phyloP scores from a whole-genome alignment of 2,888 invertebrate species.

The Agriopis marginaria region DNA sequence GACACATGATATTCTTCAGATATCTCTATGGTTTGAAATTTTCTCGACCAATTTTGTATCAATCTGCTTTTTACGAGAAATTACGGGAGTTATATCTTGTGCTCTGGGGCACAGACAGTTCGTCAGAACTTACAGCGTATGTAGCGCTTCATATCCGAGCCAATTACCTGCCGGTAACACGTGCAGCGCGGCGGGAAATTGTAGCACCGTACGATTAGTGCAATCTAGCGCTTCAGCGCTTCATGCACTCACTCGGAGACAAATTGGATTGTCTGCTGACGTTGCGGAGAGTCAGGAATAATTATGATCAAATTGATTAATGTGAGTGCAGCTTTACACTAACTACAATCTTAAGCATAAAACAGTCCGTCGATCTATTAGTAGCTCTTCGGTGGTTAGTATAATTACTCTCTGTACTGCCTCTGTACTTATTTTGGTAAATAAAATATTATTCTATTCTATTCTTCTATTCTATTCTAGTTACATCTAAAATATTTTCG shows the following conservation, averaged over 20 bases:
- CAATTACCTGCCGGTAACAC: constrained; percentile 60
- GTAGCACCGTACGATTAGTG: constrained; percentile 55
- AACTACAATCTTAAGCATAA: neutral
- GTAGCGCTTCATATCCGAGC: constrained; percentile 56
- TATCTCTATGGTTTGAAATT: neutral
- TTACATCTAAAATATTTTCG: neutral
- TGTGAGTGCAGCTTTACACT: neutral
- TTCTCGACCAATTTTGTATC: too few species aligned
- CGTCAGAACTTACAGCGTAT: constrained; percentile 47
- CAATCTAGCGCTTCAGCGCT: constrained; percentile 42
- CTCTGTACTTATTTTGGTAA: too few species aligned
- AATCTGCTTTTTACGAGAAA: too few species aligned
- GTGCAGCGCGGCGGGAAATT: constrained; percentile 56
- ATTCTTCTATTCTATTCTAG: too few species aligned
- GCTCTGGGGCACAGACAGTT: neutral
- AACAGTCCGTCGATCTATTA: too few species aligned
- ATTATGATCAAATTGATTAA: neutral
- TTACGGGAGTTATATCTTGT: too few species aligned
- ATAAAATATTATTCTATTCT: too few species aligned
- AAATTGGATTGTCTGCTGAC: constrained; percentile 8
- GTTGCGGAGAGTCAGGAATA: neutral
- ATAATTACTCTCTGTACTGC: too few species aligned
- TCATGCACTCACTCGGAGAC: neutral
- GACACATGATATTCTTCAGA: neutral
- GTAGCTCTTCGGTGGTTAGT: neutral